Percentiles rank a stretch among this genome's conserved stretches.
These are phyloP conservation scores for Rotaria socialis DNA, from an alignment of 2,888 invertebrate genomes.

Conservation along the genomic window DNA sequence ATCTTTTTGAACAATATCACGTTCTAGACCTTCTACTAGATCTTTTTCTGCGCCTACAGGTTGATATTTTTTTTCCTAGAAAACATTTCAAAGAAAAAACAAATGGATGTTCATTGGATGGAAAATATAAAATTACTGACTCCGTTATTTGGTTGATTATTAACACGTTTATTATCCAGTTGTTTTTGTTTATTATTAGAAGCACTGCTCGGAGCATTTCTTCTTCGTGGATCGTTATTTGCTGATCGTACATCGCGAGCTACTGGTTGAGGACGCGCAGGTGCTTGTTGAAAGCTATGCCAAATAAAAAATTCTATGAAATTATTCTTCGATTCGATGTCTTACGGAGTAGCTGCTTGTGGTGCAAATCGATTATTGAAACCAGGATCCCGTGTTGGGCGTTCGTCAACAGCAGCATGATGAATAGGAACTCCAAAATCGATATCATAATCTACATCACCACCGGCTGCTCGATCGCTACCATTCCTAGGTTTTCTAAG, in stretches of 20 bases:
- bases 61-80: conserved; percentile 72
- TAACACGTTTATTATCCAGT: neutral
- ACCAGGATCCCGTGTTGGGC: neutral
- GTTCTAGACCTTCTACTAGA: conserved; percentile 85
- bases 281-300: neutral
- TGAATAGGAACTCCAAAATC: neutral
- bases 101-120: neutral
- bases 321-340: neutral
- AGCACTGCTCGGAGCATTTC: neutral
- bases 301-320: neutral
- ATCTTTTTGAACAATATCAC: conserved; percentile 93
- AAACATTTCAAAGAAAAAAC: conserved; percentile 30
- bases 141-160: neutral
- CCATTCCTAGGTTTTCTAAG: neutral
- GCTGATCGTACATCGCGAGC: neutral
- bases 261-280: neutral
- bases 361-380: neutral
- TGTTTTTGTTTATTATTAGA: neutral
- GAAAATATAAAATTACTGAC: neutral
- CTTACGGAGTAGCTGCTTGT: neutral
- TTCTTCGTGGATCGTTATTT: neutral
- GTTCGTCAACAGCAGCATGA: neutral
- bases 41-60: conserved; percentile 78
- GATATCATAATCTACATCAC: neutral
- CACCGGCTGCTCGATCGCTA: neutral